phyloP scores from a whole-genome alignment of 2,113 vertebrate genomes.

The Leucopternis melanops region DNA sequence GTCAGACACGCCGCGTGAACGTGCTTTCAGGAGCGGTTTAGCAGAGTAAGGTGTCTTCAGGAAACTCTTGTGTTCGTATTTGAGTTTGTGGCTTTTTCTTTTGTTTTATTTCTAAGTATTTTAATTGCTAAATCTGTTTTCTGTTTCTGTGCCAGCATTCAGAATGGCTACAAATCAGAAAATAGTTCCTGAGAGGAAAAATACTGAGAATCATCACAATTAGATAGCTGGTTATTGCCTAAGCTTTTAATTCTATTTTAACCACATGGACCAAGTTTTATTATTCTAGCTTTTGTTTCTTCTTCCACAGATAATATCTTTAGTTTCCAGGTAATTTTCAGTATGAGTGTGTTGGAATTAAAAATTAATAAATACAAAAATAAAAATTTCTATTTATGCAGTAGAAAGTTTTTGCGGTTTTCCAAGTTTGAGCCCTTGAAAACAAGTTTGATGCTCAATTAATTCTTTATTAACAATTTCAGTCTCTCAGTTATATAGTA shows the following conservation, averaged over 20 bases:
- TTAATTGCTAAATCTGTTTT: slow-evolving; percentile 13
- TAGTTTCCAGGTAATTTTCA: background rate
- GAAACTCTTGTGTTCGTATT: background rate
- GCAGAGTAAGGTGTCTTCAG: background rate
- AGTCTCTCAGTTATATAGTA: background rate
- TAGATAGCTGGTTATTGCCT: background rate
- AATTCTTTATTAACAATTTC: background rate
- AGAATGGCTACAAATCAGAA: background rate
- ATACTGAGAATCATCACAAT: background rate
- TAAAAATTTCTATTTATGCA: background rate
- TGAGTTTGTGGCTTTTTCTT: background rate
- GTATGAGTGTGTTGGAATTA: background rate
- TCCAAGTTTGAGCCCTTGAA: background rate
- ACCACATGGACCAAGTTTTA: background rate
- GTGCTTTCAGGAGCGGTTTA: fast-evolving
- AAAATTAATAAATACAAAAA: background rate
- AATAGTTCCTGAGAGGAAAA: slow-evolving; percentile 27
- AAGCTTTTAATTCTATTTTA: slow-evolving; percentile 26
- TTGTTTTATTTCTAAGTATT: background rate
- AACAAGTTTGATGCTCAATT: background rate
- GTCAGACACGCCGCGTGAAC: no score
- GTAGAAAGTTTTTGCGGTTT: background rate
- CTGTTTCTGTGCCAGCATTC: background rate
- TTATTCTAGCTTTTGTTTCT: background rate
- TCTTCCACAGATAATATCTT: background rate